Evolutionary conservation across 2,797 vertebrate species (phyloP).

Genomic region (Coregonus ussuriensis): DNA sequence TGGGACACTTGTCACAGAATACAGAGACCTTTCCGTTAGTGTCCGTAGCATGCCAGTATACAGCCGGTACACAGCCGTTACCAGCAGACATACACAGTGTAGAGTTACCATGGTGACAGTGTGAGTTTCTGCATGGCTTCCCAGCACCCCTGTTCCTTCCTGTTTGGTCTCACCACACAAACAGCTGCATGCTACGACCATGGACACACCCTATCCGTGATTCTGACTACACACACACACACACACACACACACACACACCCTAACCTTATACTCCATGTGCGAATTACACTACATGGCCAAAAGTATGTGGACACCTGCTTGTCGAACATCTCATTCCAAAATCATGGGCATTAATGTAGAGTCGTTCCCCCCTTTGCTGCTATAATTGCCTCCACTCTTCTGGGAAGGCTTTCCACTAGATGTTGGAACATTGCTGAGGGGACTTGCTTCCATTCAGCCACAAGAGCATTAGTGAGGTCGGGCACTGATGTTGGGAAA

Average conservation of each 20-base stretch:
- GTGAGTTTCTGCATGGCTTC: neutral
- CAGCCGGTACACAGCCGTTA: neutral
- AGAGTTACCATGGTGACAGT: slow-evolving; percentile 41
- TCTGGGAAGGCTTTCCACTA: no score
- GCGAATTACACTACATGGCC: no score
- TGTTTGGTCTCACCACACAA: slow-evolving; percentile 44
- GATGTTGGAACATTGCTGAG: no score
- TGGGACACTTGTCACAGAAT: slow-evolving; percentile 20
- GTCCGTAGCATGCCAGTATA: neutral
- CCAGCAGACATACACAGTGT: slow-evolving; percentile 26
- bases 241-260: slow-evolving; percentile 39
- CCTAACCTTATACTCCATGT: slow-evolving; percentile 22
- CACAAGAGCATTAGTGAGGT: no score
- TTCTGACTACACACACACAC: slow-evolving; percentile 1
- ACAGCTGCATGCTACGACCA: neutral
- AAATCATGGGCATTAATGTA: no score
- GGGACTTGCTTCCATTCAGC: no score
- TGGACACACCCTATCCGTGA: neutral
- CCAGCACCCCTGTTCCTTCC: slow-evolving; percentile 45
- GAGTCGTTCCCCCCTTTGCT: no score
- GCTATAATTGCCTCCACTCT: no score
- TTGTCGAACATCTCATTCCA: no score
- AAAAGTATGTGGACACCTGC: no score
- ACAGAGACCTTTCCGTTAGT: slow-evolving; percentile 24
- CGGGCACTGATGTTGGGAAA: no score